Conservation (phyloP, 2,888 invertebrate genomes). For the Eustalomyia histrio region DNA sequence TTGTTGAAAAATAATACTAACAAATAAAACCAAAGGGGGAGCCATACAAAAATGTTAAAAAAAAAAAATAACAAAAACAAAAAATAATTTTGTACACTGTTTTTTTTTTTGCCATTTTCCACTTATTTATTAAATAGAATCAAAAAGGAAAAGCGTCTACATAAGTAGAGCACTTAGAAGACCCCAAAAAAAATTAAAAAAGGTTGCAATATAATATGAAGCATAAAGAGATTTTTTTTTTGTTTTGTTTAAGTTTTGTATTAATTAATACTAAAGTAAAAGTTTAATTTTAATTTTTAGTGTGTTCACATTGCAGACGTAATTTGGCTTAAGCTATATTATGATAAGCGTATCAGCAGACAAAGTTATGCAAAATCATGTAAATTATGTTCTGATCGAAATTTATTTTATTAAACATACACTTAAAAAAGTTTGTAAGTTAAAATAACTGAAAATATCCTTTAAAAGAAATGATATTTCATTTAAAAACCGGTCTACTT, state of each 20-base stretch:
- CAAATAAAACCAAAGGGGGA: neutral
- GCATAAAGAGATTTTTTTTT: neutral
- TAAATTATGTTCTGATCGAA: no score
- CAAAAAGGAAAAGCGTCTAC: neutral
- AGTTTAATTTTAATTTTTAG: neutral
- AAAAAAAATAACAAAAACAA: neutral
- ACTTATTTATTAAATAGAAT: neutral
- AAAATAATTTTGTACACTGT: neutral
- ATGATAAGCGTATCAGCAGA: no score
- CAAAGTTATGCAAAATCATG: no score
- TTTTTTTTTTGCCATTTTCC: neutral
- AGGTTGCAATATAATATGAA: neutral
- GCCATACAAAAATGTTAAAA: neutral
- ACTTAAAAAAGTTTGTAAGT: no score
- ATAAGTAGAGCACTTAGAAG: neutral
- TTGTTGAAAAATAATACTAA: neutral
- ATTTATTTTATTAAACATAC: no score
- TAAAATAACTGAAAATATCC: no score
- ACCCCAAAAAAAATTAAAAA: neutral
- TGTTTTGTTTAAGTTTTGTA: neutral
- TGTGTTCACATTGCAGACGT: no score
- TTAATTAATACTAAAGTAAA: neutral
- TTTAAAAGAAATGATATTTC: no score
- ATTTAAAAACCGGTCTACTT: no score
- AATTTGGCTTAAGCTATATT: no score